These are phyloP conservation scores for Lamproptera curius DNA, from an alignment of 2,888 invertebrate genomes.

Conservation along the genomic window DNA sequence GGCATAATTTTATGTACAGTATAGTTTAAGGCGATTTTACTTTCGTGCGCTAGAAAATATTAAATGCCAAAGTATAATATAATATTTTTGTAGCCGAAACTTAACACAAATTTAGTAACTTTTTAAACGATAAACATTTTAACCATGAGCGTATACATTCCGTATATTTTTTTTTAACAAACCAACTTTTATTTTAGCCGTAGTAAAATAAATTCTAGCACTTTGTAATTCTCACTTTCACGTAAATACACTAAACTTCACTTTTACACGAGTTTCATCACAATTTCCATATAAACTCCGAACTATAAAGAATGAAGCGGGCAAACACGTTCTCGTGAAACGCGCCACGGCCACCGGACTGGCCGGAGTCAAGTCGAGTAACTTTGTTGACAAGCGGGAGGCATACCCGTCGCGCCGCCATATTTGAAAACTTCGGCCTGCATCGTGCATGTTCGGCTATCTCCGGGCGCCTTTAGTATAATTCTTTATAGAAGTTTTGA, in stretches of 20 bases:
- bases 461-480: slow-evolving; percentile 29
- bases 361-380: slow-evolving; percentile 45
- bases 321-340: slow-evolving; percentile 29
- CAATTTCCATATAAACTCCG: slow-evolving; percentile 17
- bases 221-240: slow-evolving; percentile 40
- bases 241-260: slow-evolving; percentile 37
- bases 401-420: slow-evolving; percentile 62
- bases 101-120: too few relatives aligned
- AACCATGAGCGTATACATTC: slow-evolving; percentile 15
- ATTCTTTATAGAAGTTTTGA: too few relatives aligned
- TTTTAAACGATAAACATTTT: too few relatives aligned
- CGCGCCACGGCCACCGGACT: slow-evolving; percentile 45
- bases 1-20: not conserved
- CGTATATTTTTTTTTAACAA: slow-evolving; percentile 1
- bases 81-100: too few relatives aligned
- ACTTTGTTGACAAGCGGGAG: slow-evolving; percentile 73
- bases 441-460: slow-evolving; percentile 44
- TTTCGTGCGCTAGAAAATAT: too few relatives aligned
- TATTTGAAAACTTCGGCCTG: slow-evolving; percentile 57
- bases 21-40: too few relatives aligned
- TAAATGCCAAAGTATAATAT: too few relatives aligned
- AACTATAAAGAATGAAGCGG: slow-evolving; percentile 20
- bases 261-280: slow-evolving; percentile 32
- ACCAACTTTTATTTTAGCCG: slow-evolving; percentile 13
- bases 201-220: slow-evolving; percentile 20